These are phyloP conservation scores for Invenusta paracnida DNA, from an alignment of 2,888 invertebrate species.

Conservation along the genomic window DNA sequence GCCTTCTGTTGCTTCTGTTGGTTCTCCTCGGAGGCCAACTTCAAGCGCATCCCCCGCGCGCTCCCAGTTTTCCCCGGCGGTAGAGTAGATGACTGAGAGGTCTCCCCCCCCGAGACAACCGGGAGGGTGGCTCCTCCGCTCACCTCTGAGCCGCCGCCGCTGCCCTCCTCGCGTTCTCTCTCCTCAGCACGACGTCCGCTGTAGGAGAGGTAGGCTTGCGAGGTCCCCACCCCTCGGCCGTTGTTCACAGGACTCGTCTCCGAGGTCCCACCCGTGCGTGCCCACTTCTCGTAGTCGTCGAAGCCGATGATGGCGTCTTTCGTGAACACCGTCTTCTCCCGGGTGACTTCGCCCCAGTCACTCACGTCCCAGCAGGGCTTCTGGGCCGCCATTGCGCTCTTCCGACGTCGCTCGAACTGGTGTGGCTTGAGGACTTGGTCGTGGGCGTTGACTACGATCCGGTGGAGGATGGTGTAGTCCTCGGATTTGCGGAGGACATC, in stretches of 20 bases:
- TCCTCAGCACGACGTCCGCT: background rate
- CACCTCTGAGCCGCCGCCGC: background rate
- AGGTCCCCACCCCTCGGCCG: background rate
- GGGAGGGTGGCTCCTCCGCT: background rate
- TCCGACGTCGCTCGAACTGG: background rate
- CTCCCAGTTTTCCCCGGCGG: background rate
- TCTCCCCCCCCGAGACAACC: too few relatives aligned
- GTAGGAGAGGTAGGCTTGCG: background rate
- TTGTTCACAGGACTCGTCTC: background rate
- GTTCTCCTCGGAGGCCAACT: too few relatives aligned
- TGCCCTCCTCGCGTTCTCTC: background rate
- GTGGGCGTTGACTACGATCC: background rate
- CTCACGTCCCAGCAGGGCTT: background rate
- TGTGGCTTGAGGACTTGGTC: background rate
- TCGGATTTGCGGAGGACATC: background rate
- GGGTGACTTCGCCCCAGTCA: background rate
- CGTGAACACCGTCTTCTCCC: background rate
- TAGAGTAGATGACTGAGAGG: background rate
- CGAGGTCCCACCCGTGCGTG: background rate
- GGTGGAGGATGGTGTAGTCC: background rate
- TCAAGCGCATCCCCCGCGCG: too few relatives aligned
- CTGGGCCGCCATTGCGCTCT: background rate
- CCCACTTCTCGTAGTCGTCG: background rate
- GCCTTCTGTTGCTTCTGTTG: background rate
- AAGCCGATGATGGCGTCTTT: background rate